Evolutionary conservation across 2,888 invertebrate species (phyloP).

Genomic region (Lepas anatifera): DNA sequence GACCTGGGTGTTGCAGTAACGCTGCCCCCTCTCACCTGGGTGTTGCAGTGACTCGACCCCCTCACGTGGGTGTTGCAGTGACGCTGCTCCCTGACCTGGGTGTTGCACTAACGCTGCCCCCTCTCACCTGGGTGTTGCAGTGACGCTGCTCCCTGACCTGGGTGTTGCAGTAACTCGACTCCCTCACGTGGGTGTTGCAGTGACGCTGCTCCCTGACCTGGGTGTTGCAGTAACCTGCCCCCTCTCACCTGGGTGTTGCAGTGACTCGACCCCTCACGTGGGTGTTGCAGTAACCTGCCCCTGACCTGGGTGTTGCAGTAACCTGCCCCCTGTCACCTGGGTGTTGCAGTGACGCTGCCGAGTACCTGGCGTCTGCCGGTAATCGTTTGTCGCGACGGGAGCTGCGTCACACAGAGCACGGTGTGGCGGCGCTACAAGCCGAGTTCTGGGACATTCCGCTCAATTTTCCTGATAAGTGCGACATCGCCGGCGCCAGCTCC

Average conservation of each 20-base stretch:
- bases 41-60: slow-evolving; percentile 37
- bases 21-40: too few relatives aligned
- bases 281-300: too few relatives aligned
- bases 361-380: slow-evolving; percentile 44
- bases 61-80: not conserved
- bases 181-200: slow-evolving; percentile 41
- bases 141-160: slow-evolving; percentile 41
- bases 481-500: slow-evolving; percentile 73
- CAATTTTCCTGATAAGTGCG: slow-evolving; percentile 79
- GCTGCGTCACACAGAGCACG: slow-evolving; percentile 39
- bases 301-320: not conserved
- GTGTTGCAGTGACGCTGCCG: slow-evolving; percentile 32
- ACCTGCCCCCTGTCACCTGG: too few relatives aligned
- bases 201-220: slow-evolving; percentile 43
- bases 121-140: slow-evolving; percentile 29
- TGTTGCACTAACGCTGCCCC: slow-evolving; percentile 40
- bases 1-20: too few relatives aligned
- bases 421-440: slow-evolving; percentile 50
- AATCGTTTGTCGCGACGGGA: slow-evolving; percentile 43
- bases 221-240: slow-evolving; percentile 24
- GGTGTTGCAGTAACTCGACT: too few relatives aligned
- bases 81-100: slow-evolving; percentile 23
- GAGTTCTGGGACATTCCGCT: slow-evolving; percentile 92
- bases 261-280: too few relatives aligned
- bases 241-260: not conserved